These are phyloP conservation scores for Craniophora ligustri DNA, from an alignment of 2,888 invertebrate species.

Conservation along the genomic window DNA sequence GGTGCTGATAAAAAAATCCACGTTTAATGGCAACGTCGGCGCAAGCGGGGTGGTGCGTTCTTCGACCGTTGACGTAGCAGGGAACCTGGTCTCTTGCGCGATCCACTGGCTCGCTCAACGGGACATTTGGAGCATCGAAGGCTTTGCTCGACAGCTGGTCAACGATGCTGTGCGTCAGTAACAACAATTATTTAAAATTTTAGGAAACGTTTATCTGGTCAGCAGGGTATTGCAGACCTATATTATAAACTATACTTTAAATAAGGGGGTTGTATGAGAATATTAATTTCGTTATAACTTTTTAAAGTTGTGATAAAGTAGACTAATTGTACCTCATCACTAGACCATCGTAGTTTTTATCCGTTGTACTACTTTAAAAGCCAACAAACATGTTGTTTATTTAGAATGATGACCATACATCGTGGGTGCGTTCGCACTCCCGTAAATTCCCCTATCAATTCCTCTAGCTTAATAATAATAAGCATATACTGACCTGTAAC, in stretches of 20 bases:
- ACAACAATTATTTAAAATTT: conserved; percentile 33
- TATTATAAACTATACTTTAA: too few relatives aligned
- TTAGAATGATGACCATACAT: too few relatives aligned
- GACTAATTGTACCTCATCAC: too few relatives aligned
- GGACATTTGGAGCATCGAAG: background rate
- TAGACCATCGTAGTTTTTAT: too few relatives aligned
- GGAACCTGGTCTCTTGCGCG: conserved; percentile 17
- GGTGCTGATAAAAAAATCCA: background rate
- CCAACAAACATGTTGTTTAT: too few relatives aligned
- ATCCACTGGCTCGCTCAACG: background rate
- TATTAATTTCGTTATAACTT: too few relatives aligned
- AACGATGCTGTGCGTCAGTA: conserved; percentile 48
- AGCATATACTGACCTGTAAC: conserved; percentile 23
- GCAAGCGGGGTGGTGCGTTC: conserved; percentile 13
- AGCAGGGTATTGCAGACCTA: background rate
- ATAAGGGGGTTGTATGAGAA: too few relatives aligned
- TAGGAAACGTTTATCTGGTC: background rate
- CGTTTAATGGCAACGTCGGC: conserved; percentile 7
- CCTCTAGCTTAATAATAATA: background rate
- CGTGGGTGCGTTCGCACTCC: too few relatives aligned
- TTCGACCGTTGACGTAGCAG: conserved; percentile 9
- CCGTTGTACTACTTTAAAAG: too few relatives aligned
- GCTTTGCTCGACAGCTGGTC: conserved; percentile 40
- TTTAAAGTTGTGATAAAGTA: background rate
- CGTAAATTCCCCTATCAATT: too few relatives aligned